phyloP scores from a whole-genome alignment of 2,888 invertebrate genomes.

The Bibio marci region DNA sequence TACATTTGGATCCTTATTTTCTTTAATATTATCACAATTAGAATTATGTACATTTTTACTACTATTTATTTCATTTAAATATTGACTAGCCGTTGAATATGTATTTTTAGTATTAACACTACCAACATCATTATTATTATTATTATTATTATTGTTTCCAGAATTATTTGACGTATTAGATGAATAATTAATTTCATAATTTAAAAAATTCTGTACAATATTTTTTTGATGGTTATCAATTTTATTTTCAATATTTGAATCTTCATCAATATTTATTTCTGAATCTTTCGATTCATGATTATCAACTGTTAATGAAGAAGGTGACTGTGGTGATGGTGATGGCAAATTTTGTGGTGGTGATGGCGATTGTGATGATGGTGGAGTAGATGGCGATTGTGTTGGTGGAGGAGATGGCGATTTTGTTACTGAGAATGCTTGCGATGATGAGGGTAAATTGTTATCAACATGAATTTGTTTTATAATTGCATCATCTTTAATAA shows the following conservation, averaged over 20 bases:
- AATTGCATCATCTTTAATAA: slow-evolving; percentile 1
- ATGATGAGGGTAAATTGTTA: too few species aligned
- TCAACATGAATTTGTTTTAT: too few species aligned
- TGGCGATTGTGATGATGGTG: not conserved
- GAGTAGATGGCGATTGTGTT: not conserved
- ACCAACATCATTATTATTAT: too few species aligned
- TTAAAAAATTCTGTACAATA: slow-evolving; percentile 8
- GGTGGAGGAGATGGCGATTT: too few species aligned
- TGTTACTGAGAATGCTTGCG: too few species aligned
- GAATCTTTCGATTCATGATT: not conserved
- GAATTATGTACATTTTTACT: too few species aligned
- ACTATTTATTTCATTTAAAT: too few species aligned
- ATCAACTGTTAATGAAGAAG: too few species aligned
- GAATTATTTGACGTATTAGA: too few species aligned
- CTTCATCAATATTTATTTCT: not conserved
- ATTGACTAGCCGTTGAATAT: too few species aligned
- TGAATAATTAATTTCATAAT: slow-evolving; percentile 10
- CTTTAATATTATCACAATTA: slow-evolving; percentile 7
- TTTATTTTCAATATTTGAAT: not conserved
- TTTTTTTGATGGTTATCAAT: slow-evolving; percentile 3
- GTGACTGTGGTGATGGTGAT: not conserved
- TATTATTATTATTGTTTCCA: too few species aligned
- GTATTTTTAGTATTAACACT: too few species aligned
- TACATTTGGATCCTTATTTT: slow-evolving; percentile 10
- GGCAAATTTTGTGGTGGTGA: not conserved